phyloP scores from a whole-genome alignment of 2,797 vertebrate genomes.

The Neosilurus hyrtlii region DNA sequence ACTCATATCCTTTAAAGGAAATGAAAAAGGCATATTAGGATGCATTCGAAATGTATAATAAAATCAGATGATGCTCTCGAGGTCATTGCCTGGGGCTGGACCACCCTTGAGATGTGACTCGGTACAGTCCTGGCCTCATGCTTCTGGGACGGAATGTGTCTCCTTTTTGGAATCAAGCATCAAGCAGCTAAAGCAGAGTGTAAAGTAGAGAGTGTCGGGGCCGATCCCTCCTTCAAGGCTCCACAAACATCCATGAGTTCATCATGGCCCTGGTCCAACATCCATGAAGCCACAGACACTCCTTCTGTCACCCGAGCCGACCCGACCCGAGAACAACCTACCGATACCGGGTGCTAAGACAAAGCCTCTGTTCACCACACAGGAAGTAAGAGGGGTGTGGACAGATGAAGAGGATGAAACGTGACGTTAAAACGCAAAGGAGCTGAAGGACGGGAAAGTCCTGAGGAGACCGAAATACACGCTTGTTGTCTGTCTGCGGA shows the following conservation, averaged over 20 bases:
- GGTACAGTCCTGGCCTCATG: conserved; percentile 62
- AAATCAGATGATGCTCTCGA: not conserved
- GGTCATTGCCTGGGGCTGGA: conserved; percentile 52
- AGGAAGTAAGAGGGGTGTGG: conserved; percentile 1
- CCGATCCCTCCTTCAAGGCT: conserved; percentile 61
- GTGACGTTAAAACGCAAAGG: not conserved
- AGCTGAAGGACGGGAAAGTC: conserved; percentile 45
- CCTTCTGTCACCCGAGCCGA: not conserved
- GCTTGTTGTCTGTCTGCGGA: conserved; percentile 30
- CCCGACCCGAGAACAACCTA: not conserved
- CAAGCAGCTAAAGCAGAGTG: conserved; percentile 57
- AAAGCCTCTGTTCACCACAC: not conserved
- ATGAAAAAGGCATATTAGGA: not conserved
- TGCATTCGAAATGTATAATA: not conserved
- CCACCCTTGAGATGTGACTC: conserved; percentile 72
- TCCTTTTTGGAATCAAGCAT: conserved; percentile 45
- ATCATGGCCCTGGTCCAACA: conserved; percentile 61
- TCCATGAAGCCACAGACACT: conserved; percentile 9
- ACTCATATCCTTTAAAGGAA: not conserved
- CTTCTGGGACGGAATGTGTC: conserved; percentile 63
- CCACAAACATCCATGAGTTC: conserved; percentile 67
- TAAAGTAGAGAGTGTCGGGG: conserved; percentile 21
- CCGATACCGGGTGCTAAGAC: not conserved
- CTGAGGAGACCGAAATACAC: conserved; percentile 51
- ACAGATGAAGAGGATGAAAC: not conserved